phyloP scores from a whole-genome alignment of 2,888 invertebrate genomes.

The Cryptus viduatorius region DNA sequence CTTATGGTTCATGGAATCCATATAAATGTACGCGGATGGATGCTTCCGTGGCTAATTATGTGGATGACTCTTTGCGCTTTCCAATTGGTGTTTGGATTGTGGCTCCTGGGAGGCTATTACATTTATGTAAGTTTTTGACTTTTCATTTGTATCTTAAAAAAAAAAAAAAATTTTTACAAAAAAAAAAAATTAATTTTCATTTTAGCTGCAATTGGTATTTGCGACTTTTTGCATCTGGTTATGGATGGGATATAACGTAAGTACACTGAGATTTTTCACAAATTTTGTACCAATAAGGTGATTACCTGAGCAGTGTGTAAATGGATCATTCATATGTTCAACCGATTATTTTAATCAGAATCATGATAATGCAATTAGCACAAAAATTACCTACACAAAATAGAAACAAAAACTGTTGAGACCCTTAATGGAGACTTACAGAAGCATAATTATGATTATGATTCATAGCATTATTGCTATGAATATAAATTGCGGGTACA shows the following conservation, averaged over 20 bases:
- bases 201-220: conserved; percentile 92
- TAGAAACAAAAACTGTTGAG: too few species aligned
- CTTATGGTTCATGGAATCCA: conserved; percentile 89
- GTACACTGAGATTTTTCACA: conserved; percentile 78
- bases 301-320: neutral
- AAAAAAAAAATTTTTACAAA: neutral
- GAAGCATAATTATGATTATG: too few species aligned
- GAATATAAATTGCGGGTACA: too few species aligned
- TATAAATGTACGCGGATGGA: conserved; percentile 91
- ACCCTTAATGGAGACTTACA: too few species aligned
- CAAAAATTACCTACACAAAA: neutral
- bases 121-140: conserved; percentile 91
- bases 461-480: too few species aligned
- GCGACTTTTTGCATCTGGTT: conserved; percentile 91
- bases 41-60: conserved; percentile 92
- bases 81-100: conserved; percentile 92
- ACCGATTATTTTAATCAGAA: neutral
- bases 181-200: conserved; percentile 69
- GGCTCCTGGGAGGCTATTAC: conserved; percentile 95
- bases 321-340: neutral
- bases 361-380: neutral
- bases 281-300: neutral
- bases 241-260: conserved; percentile 95
- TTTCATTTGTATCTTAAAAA: neutral
- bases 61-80: conserved; percentile 91